Base-by-base conservation (phyloP, 2,888 invertebrate species). In the Sinopyrophorus schimmeli region DNA sequence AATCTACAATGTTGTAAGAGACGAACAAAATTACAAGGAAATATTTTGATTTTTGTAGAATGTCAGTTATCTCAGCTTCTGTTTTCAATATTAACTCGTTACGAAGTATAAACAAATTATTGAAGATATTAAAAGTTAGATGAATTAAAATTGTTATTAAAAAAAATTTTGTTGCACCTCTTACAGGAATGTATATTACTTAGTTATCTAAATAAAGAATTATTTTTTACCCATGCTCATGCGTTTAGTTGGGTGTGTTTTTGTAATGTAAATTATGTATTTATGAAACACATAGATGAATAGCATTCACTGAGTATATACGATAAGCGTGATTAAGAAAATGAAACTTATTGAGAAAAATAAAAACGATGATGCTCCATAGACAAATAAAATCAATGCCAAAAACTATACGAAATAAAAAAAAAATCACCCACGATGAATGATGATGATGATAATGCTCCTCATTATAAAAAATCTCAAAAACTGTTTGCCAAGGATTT, bases 221-320 rank as follows among this genome's bases (percentile, higher is more conserved):
- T n/a, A n/a, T n/a, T n/a, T n/a, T 18, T 34, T 27, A 40, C 40
- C 17, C 40, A 41, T 47, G 47, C 41, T 15, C 53, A 50, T 39
- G 44, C 48, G 42, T 28, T 47, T 30, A 27, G 20, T 32, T 32
- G 17, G 46, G 31, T 49, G 44, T 50, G 52, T 37, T 58, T 47
- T 47, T 49, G 50, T 53, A 48, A 46, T 51, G 54, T 59, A n/a
- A 12, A 11, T 18, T 32, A 27, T 18, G 55, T 60, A 56, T 3
- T 5, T 21, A 24, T 18, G 14, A 11, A 11, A 24, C 62, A 61
- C 64, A 67, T 66, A 68, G 67, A 66, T 61, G 44, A 46, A 60
- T 59, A 70, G 69, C 72, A 71, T 70, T 68, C 67, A 68, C 70
- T 71, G 70, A 71, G 69, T 70, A 67, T 54, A 41, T 55, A 59